Base-by-base conservation (phyloP, 2,888 invertebrate genomes). In the Lamellibrachia satsuma region DNA sequence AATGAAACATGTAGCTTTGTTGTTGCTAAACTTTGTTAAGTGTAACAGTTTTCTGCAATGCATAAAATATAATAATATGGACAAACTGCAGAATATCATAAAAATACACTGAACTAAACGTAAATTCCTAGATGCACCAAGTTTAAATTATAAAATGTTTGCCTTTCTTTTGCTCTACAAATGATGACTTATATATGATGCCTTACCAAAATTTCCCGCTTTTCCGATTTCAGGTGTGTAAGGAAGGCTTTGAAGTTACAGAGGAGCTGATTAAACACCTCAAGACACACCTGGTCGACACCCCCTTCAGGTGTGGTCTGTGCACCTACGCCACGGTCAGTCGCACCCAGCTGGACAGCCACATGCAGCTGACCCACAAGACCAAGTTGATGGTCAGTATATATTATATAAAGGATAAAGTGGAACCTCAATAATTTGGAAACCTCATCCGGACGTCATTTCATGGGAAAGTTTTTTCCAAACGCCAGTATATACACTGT, bases 311-410 rank as follows among this genome's bases (percentile, higher is more conserved):
- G n/a, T 96, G 96, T 94, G 95, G 94, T 39, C 93, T 95, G 52
- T 96, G 96, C 94, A 95, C 95, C 93, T 96, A 95, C 93, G 93
- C 95, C 8, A 93, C 95, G 0, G 95, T 95, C 52, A 94, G 93
- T 57, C 93, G 94, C 52, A 94, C 95, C 15, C 94, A 95, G 39
- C 94, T 96, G 75, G 93, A 94, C 52, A 93, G 93, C 8, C 96
- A 96, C 93, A 95, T 95, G 94, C 94, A 95, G 52, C 93, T 95
- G 9, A 93, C 94, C 39, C 96, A 96, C 92, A 94, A 95, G 91
- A 94, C 94, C 52, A 94, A 60, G 15, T 57, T 90, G 94, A 52
- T 93, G 95, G 51, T 95, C 94, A 94, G 95, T 95, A 51, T 52
- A 39, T 90, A 1, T 51, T 92, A 92, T 11, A 39, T 8, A 9